Percentiles rank a stretch among this genome's conserved stretches.
These are phyloP conservation scores for Digitonthophagus gazella DNA, from an alignment of 2,888 invertebrate species.

Conservation along the genomic window DNA sequence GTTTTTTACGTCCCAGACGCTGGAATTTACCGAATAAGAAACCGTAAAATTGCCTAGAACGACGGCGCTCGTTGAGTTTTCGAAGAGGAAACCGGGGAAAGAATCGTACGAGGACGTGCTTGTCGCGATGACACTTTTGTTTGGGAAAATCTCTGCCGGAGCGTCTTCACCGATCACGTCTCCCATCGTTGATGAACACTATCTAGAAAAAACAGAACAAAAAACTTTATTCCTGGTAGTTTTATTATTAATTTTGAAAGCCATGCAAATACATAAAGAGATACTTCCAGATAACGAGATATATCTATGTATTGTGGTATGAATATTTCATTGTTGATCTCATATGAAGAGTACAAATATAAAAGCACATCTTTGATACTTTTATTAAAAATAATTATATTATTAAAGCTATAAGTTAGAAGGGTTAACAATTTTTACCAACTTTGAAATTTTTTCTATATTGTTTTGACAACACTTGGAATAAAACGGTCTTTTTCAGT, in stretches of 20 bases:
- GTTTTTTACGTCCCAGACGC: not conserved
- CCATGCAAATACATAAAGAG: too few species aligned
- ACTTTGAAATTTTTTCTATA: too few species aligned
- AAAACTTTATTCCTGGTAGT: not conserved
- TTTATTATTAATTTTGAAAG: not conserved
- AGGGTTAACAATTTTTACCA: too few species aligned
- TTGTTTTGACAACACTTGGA: too few species aligned
- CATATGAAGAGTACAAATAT: too few species aligned
- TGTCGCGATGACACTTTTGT: not conserved
- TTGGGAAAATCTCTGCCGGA: not conserved
- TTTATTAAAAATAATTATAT: too few species aligned
- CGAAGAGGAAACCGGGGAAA: not conserved
- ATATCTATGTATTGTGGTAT: too few species aligned
- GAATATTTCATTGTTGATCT: not conserved
- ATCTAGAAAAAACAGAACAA: not conserved
- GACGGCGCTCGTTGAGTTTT: not conserved
- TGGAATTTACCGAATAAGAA: not conserved
- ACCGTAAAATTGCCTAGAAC: slow-evolving; percentile 10
- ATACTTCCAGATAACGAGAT: too few species aligned
- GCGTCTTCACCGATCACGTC: not conserved
- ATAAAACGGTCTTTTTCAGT: too few species aligned
- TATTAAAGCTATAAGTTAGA: too few species aligned
- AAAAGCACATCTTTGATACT: too few species aligned
- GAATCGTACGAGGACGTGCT: slow-evolving; percentile 7
- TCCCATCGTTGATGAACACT: not conserved